Base-by-base conservation (phyloP, 2,797 vertebrate genomes). In the Myripristis jacobus region DNA sequence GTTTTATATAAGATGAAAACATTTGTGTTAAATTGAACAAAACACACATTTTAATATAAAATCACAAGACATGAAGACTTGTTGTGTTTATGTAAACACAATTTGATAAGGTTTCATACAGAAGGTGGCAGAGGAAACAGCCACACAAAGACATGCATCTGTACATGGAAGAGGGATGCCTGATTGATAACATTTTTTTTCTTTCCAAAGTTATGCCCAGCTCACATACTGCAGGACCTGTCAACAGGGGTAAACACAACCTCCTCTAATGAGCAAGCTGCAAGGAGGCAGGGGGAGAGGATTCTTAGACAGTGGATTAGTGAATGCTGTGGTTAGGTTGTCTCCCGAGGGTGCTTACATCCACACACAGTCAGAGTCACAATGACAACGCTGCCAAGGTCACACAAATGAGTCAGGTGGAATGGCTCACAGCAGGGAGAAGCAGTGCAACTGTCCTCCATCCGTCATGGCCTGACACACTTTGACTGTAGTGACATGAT, bases 151-250 rank as follows among this genome's bases (percentile, higher is more conserved):
- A 68, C 52, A 67, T 64, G 62, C 50, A 60, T 79, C 82, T 73
- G 22, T 59, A 73, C 53, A 89, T n/a, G n/a, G n/a, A n/a, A n/a
- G n/a, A n/a, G n/a, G n/a, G n/a, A 87, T 36, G 90, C 88, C 59
- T 93, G 89, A 18, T 93, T 86, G 71, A 94, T 83, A 0, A 82
- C 82, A 0, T 94, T 95, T 95, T 72, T 89, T 80, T n/a, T n/a
- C 82, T 89, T 66, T 95, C 89, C 95, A 95, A 80, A 94, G 84
- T 73, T 94, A 93, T 52, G 58, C 70, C 58, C 66, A 48, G 66
- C 88, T 93, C 34, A 87, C 90, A 57, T 63, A 91, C 67, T 65
- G 57, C 66, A 92, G 83, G 95, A 94, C 91, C 94, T 95, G 81
- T 82, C 85, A 88, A 80, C 78, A 81, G 27, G 29, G 59, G 73